Evolutionary conservation across 2,797 vertebrate species (phyloP).

Genomic region (Falco concolor): DNA sequence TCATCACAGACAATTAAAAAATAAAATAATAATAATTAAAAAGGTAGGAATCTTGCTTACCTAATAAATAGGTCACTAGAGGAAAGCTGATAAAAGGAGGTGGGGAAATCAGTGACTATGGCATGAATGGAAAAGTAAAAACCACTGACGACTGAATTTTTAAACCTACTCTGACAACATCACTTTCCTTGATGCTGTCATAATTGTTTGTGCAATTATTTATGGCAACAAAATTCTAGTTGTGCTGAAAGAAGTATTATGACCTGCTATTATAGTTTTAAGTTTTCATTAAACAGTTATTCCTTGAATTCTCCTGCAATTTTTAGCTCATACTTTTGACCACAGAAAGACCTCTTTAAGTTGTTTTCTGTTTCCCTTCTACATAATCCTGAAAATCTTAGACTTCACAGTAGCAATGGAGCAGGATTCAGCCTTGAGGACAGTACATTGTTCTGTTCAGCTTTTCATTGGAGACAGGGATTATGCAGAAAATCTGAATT

Average conservation of each 20-base stretch:
- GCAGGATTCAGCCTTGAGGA: not conserved
- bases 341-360: not conserved
- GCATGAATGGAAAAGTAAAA: not conserved
- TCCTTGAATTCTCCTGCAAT: not conserved
- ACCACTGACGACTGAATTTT: not conserved
- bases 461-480: not conserved
- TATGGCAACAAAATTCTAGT: not conserved
- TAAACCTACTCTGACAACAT: not conserved
- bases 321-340: not conserved
- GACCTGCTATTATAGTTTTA: not conserved
- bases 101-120: not conserved
- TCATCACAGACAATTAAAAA: not conserved
- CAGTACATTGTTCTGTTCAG: not conserved
- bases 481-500: not conserved
- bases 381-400: not conserved
- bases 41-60: not conserved
- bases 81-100: not conserved
- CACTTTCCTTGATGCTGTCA: not conserved
- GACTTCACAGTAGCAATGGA: not conserved
- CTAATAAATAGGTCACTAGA: constrained; percentile 2
- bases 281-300: not conserved
- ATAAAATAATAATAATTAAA: not conserved
- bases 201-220: constrained; percentile 5
- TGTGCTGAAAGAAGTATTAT: not conserved
- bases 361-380: not conserved